Conservation (phyloP, 2,888 invertebrate genomes). For the Yponomeuta sedellus region DNA sequence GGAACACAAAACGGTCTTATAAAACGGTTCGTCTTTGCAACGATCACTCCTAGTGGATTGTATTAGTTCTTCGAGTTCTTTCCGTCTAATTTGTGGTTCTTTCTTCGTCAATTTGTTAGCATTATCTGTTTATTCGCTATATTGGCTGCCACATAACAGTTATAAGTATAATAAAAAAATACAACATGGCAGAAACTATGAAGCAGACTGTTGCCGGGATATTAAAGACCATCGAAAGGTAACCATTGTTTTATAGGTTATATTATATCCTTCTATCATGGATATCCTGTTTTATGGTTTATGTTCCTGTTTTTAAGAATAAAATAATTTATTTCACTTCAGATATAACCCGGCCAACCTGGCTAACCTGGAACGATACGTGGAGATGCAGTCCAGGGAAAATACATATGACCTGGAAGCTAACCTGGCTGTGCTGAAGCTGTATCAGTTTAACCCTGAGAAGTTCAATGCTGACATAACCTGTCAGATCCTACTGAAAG, state of each 20-base stretch:
- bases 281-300: too few relatives aligned
- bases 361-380: slow-evolving; percentile 91
- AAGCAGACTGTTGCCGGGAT: slow-evolving; percentile 90
- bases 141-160: too few relatives aligned
- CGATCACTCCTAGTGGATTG: too few relatives aligned
- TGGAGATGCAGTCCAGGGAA: slow-evolving; percentile 93
- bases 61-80: too few relatives aligned
- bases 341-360: slow-evolving; percentile 98
- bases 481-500: slow-evolving; percentile 94
- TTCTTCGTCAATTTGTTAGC: not conserved
- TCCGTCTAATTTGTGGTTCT: not conserved
- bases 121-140: not conserved
- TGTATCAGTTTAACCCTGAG: slow-evolving; percentile 97
- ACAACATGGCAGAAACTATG: slow-evolving; percentile 87
- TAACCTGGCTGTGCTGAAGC: slow-evolving; percentile 95
- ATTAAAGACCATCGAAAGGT: slow-evolving; percentile 96
- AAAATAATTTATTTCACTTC: slow-evolving; percentile 22
- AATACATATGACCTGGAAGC: slow-evolving; percentile 98
- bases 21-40: too few relatives aligned
- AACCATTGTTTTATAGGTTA: slow-evolving; percentile 20
- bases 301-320: too few relatives aligned
- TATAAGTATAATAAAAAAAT: too few relatives aligned
- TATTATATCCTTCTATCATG: too few relatives aligned
- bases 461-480: slow-evolving; percentile 90
- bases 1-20: too few relatives aligned